Percentiles rank a stretch among this genome's conserved stretches.
phyloP scores from a whole-genome alignment of 2,113 vertebrate species.

The Grus americana region DNA sequence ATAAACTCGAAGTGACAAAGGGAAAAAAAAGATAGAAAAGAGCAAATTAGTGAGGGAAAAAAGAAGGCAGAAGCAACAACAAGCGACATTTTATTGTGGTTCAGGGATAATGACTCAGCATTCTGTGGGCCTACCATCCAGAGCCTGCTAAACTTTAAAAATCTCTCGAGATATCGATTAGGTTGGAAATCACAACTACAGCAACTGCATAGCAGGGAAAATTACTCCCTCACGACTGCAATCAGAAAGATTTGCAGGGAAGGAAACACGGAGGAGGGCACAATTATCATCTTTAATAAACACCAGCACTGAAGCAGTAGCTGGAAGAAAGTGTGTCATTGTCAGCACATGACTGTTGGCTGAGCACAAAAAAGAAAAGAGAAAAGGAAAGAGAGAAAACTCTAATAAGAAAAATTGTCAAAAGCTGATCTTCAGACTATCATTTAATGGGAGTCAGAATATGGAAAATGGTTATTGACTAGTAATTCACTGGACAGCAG shows the following conservation, averaged over 20 bases:
- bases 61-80: not conserved
- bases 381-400: not conserved
- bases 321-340: not conserved
- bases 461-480: not conserved
- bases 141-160: not conserved
- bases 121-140: not conserved
- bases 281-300: not conserved
- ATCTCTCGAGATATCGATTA: not conserved
- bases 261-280: not conserved
- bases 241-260: not conserved
- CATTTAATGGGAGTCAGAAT: not conserved
- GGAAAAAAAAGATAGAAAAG: not conserved
- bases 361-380: not conserved
- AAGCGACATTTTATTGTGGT: not conserved
- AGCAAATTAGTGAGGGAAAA: not conserved
- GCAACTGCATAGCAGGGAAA: not conserved
- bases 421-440: not conserved
- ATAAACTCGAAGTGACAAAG: not conserved
- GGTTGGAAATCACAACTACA: slow-evolving; percentile 18
- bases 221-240: slow-evolving; percentile 7
- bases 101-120: slow-evolving; percentile 13
- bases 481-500: not conserved
- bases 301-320: not conserved
- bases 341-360: not conserved
- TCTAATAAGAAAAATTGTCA: not conserved